Evolutionary conservation across 2,888 invertebrate genomes (phyloP).

Genomic region (Philopedon plagiatum): DNA sequence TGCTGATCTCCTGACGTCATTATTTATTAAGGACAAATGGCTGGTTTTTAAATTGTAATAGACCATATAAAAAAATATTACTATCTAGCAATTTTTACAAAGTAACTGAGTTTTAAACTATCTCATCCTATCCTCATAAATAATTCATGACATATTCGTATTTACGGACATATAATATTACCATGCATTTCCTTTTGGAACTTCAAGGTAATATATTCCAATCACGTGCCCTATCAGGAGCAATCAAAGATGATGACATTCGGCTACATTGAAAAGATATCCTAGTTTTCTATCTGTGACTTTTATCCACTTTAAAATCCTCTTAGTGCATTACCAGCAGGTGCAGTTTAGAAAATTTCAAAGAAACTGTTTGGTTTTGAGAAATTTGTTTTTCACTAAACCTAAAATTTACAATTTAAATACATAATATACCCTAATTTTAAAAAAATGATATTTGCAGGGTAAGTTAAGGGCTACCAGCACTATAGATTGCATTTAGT

Average conservation of each 20-base stretch:
- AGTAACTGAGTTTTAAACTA: constrained; percentile 30
- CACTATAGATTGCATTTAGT: too few species aligned
- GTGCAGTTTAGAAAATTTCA: constrained; percentile 4
- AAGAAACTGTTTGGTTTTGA: constrained; percentile 1
- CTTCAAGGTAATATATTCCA: constrained; percentile 28
- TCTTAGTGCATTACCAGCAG: constrained; percentile 22
- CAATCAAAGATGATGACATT: constrained; percentile 43
- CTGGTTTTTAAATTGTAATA: too few species aligned
- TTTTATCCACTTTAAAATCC: constrained; percentile 41
- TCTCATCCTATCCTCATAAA: constrained; percentile 16
- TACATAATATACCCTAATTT: too few species aligned
- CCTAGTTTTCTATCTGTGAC: constrained; percentile 25
- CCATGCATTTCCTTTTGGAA: constrained; percentile 28
- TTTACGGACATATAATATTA: constrained; percentile 40
- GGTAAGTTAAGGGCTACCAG: too few species aligned
- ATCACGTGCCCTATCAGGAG: constrained; percentile 41
- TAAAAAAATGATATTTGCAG: too few species aligned
- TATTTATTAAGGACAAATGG: too few species aligned
- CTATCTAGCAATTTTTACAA: constrained; percentile 22
- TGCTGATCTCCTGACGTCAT: too few species aligned
- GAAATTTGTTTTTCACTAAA: neutral
- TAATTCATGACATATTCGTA: constrained; percentile 32
- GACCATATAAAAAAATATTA: constrained; percentile 2
- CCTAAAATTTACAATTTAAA: too few species aligned
- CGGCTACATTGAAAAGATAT: constrained; percentile 39